These are phyloP conservation scores for Apistogramma diplotaenia DNA, from an alignment of 2,113 vertebrate genomes.

Conservation along the genomic window DNA sequence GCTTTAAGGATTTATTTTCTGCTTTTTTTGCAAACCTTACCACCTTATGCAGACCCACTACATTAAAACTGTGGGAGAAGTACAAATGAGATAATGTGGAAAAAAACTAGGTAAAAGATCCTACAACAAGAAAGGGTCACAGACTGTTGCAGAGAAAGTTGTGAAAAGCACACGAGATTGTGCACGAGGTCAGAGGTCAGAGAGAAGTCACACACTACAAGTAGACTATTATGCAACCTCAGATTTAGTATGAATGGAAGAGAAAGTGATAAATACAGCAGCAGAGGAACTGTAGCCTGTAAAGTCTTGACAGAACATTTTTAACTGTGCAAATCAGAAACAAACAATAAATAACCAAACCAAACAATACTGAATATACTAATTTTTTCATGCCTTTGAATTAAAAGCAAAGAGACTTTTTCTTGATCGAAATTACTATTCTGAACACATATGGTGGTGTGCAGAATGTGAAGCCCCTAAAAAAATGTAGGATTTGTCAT, in stretches of 20 bases:
- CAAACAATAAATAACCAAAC: background rate
- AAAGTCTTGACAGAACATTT: background rate
- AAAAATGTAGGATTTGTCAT: no score
- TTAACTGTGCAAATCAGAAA: background rate
- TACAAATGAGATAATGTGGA: background rate
- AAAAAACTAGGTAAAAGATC: background rate
- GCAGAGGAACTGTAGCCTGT: background rate
- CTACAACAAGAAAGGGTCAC: slow-evolving; percentile 1
- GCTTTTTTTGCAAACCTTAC: background rate
- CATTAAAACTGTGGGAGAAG: background rate
- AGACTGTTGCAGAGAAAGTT: slow-evolving; percentile 19
- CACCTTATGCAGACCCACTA: background rate
- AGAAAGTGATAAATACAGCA: background rate
- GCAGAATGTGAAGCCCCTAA: no score
- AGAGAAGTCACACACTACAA: background rate
- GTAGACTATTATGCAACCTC: background rate
- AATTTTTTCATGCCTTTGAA: background rate
- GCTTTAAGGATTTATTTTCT: background rate
- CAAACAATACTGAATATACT: background rate
- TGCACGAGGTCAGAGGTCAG: slow-evolving; percentile 17
- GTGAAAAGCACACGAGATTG: slow-evolving; percentile 1
- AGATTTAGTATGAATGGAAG: background rate
- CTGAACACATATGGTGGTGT: no score
- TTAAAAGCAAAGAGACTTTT: background rate
- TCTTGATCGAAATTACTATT: no score